Conservation (phyloP, 1,140 invertebrate genomes). For the Oscheius sp. region DNA sequence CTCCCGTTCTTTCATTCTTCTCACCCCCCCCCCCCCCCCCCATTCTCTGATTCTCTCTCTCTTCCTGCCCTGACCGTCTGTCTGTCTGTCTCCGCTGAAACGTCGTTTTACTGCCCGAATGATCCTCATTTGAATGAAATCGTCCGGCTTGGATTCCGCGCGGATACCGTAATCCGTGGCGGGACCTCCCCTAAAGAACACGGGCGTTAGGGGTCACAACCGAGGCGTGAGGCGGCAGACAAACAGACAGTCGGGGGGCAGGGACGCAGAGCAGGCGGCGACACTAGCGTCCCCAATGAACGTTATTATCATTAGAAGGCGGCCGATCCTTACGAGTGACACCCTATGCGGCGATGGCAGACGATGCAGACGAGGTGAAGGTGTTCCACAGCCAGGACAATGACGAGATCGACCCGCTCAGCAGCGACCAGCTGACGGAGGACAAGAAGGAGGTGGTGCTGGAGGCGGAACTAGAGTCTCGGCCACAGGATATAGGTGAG, state of each 20-base stretch:
- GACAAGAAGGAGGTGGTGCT: conserved; percentile 45
- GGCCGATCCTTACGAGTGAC: conserved; percentile 12
- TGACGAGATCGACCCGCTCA: conserved; percentile 25
- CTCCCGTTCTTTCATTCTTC: not conserved
- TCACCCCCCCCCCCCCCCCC: too few species aligned
- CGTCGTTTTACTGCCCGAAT: too few species aligned
- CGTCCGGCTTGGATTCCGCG: too few species aligned
- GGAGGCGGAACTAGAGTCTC: conserved; percentile 38
- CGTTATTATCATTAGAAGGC: conserved; percentile 13
- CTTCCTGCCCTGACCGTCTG: too few species aligned
- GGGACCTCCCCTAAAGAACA: too few species aligned
- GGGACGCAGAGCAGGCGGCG: not conserved
- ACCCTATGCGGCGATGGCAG: conserved; percentile 25
- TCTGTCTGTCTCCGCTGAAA: too few species aligned
- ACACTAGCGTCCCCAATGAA: not conserved
- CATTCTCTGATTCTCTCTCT: too few species aligned
- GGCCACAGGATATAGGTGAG: conserved; percentile 13
- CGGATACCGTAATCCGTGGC: too few species aligned
- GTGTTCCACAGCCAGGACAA: conserved; percentile 35
- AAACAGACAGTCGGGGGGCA: not conserved
- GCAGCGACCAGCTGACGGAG: conserved; percentile 38
- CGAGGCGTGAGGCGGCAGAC: not conserved
- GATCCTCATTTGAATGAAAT: too few species aligned
- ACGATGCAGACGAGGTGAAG: conserved; percentile 44
- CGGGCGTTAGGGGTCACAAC: too few species aligned